Evolutionary conservation across 1,140 invertebrate species (phyloP).

Genomic region (Drosophila saltans): DNA sequence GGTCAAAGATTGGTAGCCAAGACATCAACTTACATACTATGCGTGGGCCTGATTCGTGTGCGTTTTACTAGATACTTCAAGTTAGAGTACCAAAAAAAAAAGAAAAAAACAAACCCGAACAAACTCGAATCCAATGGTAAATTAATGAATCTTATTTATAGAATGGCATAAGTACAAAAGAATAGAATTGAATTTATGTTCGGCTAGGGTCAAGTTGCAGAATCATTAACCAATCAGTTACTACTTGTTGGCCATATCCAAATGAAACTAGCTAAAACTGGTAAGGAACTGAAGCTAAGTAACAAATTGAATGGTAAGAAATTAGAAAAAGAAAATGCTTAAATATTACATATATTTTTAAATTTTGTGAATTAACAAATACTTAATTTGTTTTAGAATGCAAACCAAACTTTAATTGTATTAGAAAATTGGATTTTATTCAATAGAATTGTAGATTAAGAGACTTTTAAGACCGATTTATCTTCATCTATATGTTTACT

Average conservation of each 20-base stretch:
- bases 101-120: conserved; percentile 25
- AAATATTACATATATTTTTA: too few relatives aligned
- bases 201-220: background rate
- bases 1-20: conserved; percentile 14
- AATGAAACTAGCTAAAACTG: background rate
- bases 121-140: conserved; percentile 48
- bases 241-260: too few relatives aligned
- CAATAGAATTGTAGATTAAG: too few relatives aligned
- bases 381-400: too few relatives aligned
- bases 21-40: conserved; percentile 15
- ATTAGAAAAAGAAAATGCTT: too few relatives aligned
- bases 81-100: conserved; percentile 19
- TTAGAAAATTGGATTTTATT: too few relatives aligned
- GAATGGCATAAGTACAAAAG: conserved; percentile 2
- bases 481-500: too few relatives aligned
- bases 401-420: too few relatives aligned
- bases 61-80: conserved; percentile 37
- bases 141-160: conserved; percentile 50
- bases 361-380: too few relatives aligned
- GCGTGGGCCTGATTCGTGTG: conserved; percentile 44
- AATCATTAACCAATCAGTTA: conserved; percentile 30
- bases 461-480: too few relatives aligned
- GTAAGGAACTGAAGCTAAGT: background rate
- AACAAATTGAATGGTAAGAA: background rate
- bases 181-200: conserved; percentile 9